Conservation (phyloP, 2,113 vertebrate genomes). For the Callochromis pleurospilus region DNA sequence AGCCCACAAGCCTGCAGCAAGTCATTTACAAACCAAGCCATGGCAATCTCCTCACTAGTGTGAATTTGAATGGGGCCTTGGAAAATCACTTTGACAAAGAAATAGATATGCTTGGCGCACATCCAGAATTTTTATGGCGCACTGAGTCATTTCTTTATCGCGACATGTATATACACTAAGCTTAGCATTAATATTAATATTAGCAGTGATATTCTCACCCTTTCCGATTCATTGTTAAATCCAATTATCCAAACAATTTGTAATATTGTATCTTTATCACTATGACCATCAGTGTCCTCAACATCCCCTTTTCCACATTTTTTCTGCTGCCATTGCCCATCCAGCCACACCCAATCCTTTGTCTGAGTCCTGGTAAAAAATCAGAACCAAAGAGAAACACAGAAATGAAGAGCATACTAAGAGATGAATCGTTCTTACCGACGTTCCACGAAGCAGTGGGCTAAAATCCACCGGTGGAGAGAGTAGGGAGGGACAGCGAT, state of each 20-base stretch:
- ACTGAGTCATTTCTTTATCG: background rate
- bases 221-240: background rate
- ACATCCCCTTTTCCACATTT: background rate
- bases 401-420: background rate
- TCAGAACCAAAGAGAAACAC: background rate
- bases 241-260: background rate
- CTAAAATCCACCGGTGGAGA: slow-evolving; percentile 35
- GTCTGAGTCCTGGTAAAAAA: slow-evolving; percentile 26
- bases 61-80: slow-evolving; percentile 3
- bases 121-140: background rate
- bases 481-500: slow-evolving; percentile 11
- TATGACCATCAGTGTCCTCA: background rate
- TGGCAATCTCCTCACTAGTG: background rate
- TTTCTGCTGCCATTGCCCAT: background rate
- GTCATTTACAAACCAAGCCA: slow-evolving; percentile 9
- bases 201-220: background rate
- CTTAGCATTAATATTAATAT: background rate
- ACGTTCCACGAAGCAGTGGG: slow-evolving; percentile 40
- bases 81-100: background rate
- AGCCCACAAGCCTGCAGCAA: background rate
- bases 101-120: background rate
- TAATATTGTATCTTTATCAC: background rate
- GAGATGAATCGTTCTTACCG: slow-evolving; percentile 47
- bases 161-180: background rate
- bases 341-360: slow-evolving; percentile 69